These are phyloP conservation scores for Cynocephalus volans DNA, from an alignment of 2,113 vertebrate species.

Conservation along the genomic window DNA sequence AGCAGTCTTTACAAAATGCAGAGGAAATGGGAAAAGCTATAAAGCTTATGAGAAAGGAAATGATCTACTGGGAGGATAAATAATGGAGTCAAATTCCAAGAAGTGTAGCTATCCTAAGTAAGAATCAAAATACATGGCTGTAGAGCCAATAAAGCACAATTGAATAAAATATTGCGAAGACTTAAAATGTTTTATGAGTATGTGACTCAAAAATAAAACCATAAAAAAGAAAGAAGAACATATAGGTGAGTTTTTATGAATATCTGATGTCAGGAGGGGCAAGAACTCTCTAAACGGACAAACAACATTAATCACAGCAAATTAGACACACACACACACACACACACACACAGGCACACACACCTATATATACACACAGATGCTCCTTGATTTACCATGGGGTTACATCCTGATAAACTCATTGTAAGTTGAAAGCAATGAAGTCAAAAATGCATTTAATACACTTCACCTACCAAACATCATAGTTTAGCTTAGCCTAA, in stretches of 20 bases:
- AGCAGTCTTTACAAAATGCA: conserved; percentile 36
- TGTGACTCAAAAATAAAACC: conserved; percentile 17
- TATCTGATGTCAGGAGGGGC: neutral
- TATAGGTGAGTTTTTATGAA: neutral
- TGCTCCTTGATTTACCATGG: too few species aligned
- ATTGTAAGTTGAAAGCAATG: too few species aligned
- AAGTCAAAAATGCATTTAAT: too few species aligned
- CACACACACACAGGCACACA: neutral
- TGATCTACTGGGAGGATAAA: conserved; percentile 56
- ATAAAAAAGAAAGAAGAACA: neutral
- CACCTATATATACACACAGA: neutral
- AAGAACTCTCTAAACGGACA: neutral
- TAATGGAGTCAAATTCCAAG: conserved; percentile 41
- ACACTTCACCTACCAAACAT: too few species aligned
- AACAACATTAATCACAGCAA: neutral
- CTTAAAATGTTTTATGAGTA: neutral
- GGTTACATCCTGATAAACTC: too few species aligned
- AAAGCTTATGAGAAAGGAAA: conserved; percentile 77
- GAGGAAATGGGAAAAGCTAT: conserved; percentile 71
- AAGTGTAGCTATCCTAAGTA: conserved; percentile 28
- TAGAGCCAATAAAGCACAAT: conserved; percentile 24
- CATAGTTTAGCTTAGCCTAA: too few species aligned
- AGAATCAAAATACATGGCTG: conserved; percentile 28
- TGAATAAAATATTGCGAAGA: conserved; percentile 3
- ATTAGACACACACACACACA: neutral